Base-by-base conservation (phyloP, 2,888 invertebrate genomes). In the Meteorus colon region DNA sequence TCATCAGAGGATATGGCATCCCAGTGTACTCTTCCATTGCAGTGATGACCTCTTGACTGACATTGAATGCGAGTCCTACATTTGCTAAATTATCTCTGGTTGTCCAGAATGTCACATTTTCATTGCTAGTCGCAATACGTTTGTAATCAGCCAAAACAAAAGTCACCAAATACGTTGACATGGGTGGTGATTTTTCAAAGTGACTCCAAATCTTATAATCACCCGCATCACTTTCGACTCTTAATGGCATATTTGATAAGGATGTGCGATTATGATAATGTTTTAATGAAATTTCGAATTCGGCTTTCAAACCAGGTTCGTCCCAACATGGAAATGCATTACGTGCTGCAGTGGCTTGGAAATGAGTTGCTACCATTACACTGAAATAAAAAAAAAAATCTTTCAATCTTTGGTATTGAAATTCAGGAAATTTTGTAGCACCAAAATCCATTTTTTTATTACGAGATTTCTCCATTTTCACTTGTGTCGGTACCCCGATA, bases 91-190 rank as follows among this genome's bases (percentile, higher is more conserved):
- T 94, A 83, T 93, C 93, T 19, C 91, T 90, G 16, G 94, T 89
- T 0, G 94, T 92, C 95, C 95, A 95, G 0, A 95, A 93, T 91
- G 85, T 94, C 92, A 79, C 67, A 51, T 78, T 81, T 48, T 70
- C 72, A 16, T 69, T 34, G 3, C 72, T 59, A 55, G 77, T 79
- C 27, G 66, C 24, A 45, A 70, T n/a, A 8, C 82, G 83, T 34
- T 80, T 89, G 78, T 91, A 92, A 81, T 92, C 91, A 59, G 91
- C 91, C n/a, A 96, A 93, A 16, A 95, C 91, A 86, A 95, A 95
- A 0, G 96, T 96, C 6, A 96, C 90, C 27, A 96, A 91, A 85
- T 97, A 96, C 0, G 94, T 92, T 4, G 95, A 94, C 94, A 96
- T 96, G 16, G 91, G 88, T 0, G 91, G 89, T 0, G 93, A 92